A percentile compares a stretch with the other conserved stretches of the same genome.
phyloP scores from a whole-genome alignment of 2,888 invertebrate genomes.

The Brenthis daphne region DNA sequence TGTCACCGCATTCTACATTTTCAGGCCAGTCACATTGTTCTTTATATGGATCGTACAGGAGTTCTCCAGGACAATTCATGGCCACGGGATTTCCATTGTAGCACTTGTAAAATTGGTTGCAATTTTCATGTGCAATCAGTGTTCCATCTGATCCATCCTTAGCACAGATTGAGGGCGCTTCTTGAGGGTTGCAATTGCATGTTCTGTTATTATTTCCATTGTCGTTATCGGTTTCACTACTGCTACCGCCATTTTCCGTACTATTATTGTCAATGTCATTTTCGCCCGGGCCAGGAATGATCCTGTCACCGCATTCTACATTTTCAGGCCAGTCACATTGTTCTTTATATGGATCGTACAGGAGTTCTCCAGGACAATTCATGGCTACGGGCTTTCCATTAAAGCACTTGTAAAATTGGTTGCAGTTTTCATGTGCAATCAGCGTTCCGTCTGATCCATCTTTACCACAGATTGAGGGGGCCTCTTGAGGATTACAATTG shows the following conservation, averaged over 20 bases:
- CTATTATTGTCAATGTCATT: slow-evolving; percentile 20
- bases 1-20: slow-evolving; percentile 44
- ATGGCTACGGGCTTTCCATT: slow-evolving; percentile 39
- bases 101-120: slow-evolving; percentile 49
- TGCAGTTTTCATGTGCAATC: slow-evolving; percentile 50
- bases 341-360: slow-evolving; percentile 26
- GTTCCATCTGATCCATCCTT: slow-evolving; percentile 44
- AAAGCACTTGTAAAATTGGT: slow-evolving; percentile 47
- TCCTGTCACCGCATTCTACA: slow-evolving; percentile 42
- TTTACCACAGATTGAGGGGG: slow-evolving; percentile 45
- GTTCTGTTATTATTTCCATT: too few relatives aligned
- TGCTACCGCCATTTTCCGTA: slow-evolving; percentile 11
- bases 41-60: slow-evolving; percentile 41
- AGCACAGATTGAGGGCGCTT: slow-evolving; percentile 47
- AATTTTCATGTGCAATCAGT: slow-evolving; percentile 49
- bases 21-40: slow-evolving; percentile 45
- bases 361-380: slow-evolving; percentile 38
- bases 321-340: slow-evolving; percentile 46
- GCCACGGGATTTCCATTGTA: slow-evolving; percentile 38
- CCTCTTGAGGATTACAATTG: slow-evolving; percentile 43
- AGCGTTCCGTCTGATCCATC: slow-evolving; percentile 46
- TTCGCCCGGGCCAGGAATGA: slow-evolving; percentile 30
- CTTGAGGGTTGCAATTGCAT: slow-evolving; percentile 42
- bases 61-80: slow-evolving; percentile 40
- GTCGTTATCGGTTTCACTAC: slow-evolving; percentile 10